phyloP scores from a whole-genome alignment of 1,140 invertebrate species.

The Drosophila takahashii region DNA sequence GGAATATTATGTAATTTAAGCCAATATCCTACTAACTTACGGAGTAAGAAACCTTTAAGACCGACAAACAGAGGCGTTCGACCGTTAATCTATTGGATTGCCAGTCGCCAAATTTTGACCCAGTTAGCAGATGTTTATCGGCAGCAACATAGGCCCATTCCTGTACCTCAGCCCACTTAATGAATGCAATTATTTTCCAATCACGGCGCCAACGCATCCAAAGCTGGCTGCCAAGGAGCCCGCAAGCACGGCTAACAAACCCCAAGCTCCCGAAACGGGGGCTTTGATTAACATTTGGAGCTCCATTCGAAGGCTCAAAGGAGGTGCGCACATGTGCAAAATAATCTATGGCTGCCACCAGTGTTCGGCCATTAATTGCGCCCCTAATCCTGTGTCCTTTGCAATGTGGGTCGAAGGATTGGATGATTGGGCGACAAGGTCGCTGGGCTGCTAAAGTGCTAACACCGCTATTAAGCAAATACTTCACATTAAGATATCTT shows the following conservation, averaged over 20 bases:
- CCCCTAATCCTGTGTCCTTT: slow-evolving; percentile 48
- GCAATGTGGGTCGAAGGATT: slow-evolving; percentile 21
- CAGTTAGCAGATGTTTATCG: slow-evolving; percentile 35
- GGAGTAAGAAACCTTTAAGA: neutral
- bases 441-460: slow-evolving; percentile 51
- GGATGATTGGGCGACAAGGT: slow-evolving; percentile 6
- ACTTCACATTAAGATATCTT: slow-evolving; percentile 19
- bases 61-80: slow-evolving; percentile 16
- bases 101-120: slow-evolving; percentile 38
- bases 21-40: neutral
- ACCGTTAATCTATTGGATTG: slow-evolving; percentile 43
- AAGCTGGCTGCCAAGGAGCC: slow-evolving; percentile 22
- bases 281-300: slow-evolving; percentile 54
- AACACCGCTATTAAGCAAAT: slow-evolving; percentile 31
- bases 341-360: slow-evolving; percentile 31
- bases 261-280: slow-evolving; percentile 9
- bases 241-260: slow-evolving; percentile 12
- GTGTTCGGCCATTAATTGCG: slow-evolving; percentile 50
- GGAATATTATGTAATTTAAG: too few species aligned
- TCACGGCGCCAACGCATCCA: slow-evolving; percentile 58
- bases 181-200: slow-evolving; percentile 75
- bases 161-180: slow-evolving; percentile 39
- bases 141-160: neutral
- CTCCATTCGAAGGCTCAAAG: slow-evolving; percentile 4
- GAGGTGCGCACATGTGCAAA: slow-evolving; percentile 27